A percentile compares a stretch with the other conserved stretches of the same genome.
phyloP scores from a whole-genome alignment of 2,888 invertebrate species.

The Sepiola atlantica region DNA sequence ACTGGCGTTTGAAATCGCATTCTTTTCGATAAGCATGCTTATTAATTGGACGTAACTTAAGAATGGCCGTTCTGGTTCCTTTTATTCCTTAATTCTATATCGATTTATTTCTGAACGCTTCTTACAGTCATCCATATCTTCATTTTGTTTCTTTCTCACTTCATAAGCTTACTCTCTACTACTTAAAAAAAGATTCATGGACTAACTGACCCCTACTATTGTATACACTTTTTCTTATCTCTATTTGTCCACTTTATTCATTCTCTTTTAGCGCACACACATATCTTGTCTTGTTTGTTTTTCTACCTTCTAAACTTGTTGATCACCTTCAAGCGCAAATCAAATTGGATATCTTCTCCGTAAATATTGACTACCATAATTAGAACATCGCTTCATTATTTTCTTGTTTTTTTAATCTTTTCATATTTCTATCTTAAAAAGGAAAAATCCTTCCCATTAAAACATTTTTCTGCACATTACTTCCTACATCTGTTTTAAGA shows the following conservation, averaged over 20 bases:
- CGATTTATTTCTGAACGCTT: too few relatives aligned
- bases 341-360: background rate
- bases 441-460: background rate
- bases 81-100: too few relatives aligned
- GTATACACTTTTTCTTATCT: background rate
- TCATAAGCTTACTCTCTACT: background rate
- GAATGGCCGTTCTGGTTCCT: too few relatives aligned
- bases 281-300: background rate
- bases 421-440: background rate
- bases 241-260: background rate
- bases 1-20: too few relatives aligned
- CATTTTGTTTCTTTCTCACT: background rate
- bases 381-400: conserved; percentile 4
- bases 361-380: conserved; percentile 9
- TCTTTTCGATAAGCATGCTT: too few relatives aligned
- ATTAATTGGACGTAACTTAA: too few relatives aligned
- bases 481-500: too few relatives aligned
- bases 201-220: background rate
- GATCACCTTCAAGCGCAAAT: background rate
- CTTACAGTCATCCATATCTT: too few relatives aligned
- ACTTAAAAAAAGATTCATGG: too few relatives aligned
- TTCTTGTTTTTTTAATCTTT: background rate
- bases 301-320: background rate
- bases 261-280: background rate
- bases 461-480: background rate